A percentile compares a stretch with the other conserved stretches of the same genome.
Conservation (phyloP, 2,113 vertebrate species). For the Hippoglossus stenolepis region DNA sequence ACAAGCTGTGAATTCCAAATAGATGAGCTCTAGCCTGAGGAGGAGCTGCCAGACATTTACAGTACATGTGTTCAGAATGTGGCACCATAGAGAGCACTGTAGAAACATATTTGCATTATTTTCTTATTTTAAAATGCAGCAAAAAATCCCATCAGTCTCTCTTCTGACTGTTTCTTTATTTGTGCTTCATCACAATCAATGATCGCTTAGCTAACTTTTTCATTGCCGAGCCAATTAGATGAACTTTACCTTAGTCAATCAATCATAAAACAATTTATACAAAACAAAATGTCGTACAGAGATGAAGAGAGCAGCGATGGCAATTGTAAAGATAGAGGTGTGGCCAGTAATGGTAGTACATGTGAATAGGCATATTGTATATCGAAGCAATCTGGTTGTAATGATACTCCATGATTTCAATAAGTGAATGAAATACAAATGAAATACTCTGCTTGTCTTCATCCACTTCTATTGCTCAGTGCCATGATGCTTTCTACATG, state of each 20-base stretch:
- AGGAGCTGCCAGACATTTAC: background rate
- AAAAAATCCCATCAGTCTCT: background rate
- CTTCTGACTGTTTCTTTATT: background rate
- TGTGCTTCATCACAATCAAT: background rate
- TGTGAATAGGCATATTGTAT: no score
- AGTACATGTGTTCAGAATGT: background rate
- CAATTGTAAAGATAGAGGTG: background rate
- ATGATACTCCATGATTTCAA: background rate
- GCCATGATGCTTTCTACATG: no score
- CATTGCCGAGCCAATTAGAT: background rate
- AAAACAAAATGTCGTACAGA: background rate
- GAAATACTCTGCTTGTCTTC: no score
- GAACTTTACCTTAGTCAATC: background rate
- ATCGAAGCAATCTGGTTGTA: background rate
- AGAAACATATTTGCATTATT: no score
- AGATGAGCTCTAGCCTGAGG: background rate
- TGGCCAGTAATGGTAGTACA: no score
- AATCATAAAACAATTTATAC: no score
- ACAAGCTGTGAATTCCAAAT: slow-evolving; percentile 34
- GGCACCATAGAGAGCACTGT: background rate
- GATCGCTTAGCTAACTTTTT: background rate
- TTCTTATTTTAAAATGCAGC: no score
- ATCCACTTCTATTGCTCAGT: background rate
- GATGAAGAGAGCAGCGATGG: no score
- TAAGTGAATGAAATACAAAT: background rate